Base-by-base conservation (phyloP, 2,113 vertebrate genomes). In the Corvus moneduloides region DNA sequence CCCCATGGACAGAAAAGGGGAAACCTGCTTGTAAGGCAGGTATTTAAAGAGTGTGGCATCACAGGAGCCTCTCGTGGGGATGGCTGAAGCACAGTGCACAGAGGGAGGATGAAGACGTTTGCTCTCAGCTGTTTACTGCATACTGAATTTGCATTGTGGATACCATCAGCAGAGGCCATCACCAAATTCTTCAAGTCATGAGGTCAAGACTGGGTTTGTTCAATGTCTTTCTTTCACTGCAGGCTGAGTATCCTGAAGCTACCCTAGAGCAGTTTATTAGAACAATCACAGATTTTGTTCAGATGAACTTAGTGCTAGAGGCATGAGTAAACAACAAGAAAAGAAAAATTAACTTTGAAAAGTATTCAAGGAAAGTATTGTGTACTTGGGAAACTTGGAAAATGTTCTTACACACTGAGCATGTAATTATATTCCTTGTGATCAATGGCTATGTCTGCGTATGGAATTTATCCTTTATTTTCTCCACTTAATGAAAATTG, bases 401-500 rank as follows among this genome's bases (percentile, higher is more conserved):
- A 67, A 55, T 46, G 15, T 66, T 95, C 63, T 74, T 66, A 66
- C 28, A 15, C 39, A 76, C 23, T 48, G 51, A 85, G 27, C 68
- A 48, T 44, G 39, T 24, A 64, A 84, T 78, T 87, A 27, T n/a
- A 19, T 66, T 94, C 71, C 62, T 85, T 62, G 52, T 48, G 68
- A 75, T 86, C 90, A 84, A 72, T 90, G 59, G 7, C 49, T 71
- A 27, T 23, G 46, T 28, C 82, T 79, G 67, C 1, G 2, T 56
- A 63, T 27, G 59, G 77, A 44, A 73, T 95, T 87, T 68, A 73
- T 67, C 84, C 79, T 91, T 88, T 90, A 74, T 74, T 95, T 93
- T 86, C 88, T 75, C 52, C 44, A 61, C 63, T 68, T 95, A 81
- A 90, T 81, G 86, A 91, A 96, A 94, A 91, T 88, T 67, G 67